phyloP scores from a whole-genome alignment of 2,888 invertebrate species.

The Xanthorhoe designata region DNA sequence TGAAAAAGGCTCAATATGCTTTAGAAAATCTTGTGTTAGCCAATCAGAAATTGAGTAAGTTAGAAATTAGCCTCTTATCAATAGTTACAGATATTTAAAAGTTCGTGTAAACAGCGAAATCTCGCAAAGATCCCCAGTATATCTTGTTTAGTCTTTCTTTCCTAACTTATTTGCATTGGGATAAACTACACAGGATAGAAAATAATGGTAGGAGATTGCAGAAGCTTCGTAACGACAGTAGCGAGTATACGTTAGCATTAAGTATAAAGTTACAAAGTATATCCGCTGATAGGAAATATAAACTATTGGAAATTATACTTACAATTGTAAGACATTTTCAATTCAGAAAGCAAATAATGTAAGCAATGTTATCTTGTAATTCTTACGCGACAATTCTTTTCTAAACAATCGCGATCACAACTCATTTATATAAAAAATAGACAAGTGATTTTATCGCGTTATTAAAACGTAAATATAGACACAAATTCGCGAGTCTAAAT shows the following conservation, averaged over 20 bases:
- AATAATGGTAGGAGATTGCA: conserved; percentile 7
- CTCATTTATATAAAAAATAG: no score
- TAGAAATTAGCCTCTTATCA: conserved; percentile 20
- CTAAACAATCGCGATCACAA: no score
- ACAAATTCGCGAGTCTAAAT: no score
- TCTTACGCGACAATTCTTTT: no score
- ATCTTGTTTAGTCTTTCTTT: conserved; percentile 14
- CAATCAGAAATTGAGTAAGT: neutral
- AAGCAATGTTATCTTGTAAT: neutral
- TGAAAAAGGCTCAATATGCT: neutral
- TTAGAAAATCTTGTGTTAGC: neutral
- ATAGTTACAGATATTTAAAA: neutral
- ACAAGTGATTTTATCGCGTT: no score
- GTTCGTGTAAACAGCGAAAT: conserved; percentile 14
- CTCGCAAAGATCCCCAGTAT: conserved; percentile 16
- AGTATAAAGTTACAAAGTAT: conserved; percentile 1
- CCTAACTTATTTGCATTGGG: conserved; percentile 13
- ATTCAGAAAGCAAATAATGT: neutral
- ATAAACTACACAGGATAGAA: conserved; percentile 3
- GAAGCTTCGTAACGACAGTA: conserved; percentile 25
- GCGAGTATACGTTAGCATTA: conserved; percentile 17
- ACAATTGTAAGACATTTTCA: neutral
- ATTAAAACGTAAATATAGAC: no score
- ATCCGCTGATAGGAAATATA: conserved; percentile 14
- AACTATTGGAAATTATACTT: neutral